A percentile compares a stretch with the other conserved stretches of the same genome.
phyloP scores from a whole-genome alignment of 2,113 vertebrate species.

The Phasianus colchicus region DNA sequence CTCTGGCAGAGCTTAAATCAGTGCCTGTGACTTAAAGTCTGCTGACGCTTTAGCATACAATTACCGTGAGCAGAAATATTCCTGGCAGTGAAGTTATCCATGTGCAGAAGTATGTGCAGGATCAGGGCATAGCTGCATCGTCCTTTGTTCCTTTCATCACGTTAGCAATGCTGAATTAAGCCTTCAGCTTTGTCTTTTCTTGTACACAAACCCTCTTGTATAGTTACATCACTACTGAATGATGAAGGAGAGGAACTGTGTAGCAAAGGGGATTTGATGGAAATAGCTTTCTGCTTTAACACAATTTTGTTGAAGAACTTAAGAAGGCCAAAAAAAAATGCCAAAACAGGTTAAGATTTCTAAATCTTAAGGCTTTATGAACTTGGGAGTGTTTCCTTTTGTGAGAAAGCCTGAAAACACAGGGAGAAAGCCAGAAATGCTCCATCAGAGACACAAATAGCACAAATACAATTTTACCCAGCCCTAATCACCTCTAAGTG shows the following conservation, averaged over 20 bases:
- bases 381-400: background rate
- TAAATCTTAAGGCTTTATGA: background rate
- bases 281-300: conserved; percentile 26
- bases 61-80: conserved; percentile 37
- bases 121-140: conserved; percentile 67
- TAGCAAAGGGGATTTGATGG: background rate
- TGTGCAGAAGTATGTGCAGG: conserved; percentile 65
- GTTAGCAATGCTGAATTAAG: conserved; percentile 55
- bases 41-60: conserved; percentile 15
- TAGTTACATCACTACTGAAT: conserved; percentile 44
- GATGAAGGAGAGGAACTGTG: conserved; percentile 46
- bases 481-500: background rate
- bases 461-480: background rate
- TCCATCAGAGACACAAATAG: background rate
- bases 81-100: conserved; percentile 64
- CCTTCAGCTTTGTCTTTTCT: conserved; percentile 68
- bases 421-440: background rate
- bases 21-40: conserved; percentile 47
- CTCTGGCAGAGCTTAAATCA: conserved; percentile 14
- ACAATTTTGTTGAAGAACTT: background rate
- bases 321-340: background rate
- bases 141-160: conserved; percentile 65
- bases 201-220: conserved; percentile 23
- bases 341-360: background rate
- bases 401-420: background rate